Percentiles rank a stretch among this genome's conserved stretches.
Conservation (phyloP, 2,888 invertebrate genomes). For the Gymnocheta viridis region DNA sequence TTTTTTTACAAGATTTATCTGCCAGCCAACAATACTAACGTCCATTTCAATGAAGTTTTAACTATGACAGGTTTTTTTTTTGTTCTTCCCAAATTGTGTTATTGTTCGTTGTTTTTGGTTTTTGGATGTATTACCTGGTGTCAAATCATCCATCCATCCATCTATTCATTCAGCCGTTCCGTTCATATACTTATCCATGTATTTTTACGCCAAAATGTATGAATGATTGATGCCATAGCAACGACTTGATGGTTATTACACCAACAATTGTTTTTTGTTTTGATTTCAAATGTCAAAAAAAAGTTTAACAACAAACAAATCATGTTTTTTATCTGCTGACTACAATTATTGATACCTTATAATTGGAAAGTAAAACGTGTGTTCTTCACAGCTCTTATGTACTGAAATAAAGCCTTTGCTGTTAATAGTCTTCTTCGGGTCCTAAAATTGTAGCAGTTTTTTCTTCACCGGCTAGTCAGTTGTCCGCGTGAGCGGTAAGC, state of each 20-base stretch:
- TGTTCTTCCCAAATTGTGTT: constrained; percentile 22
- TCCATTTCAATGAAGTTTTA: constrained; percentile 27
- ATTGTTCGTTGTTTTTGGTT: constrained; percentile 17
- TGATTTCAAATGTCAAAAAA: background rate
- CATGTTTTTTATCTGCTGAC: background rate
- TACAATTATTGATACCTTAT: background rate
- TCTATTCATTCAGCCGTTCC: background rate
- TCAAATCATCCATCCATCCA: constrained; percentile 16
- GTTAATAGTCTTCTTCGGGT: too few relatives aligned
- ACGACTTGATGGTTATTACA: background rate
- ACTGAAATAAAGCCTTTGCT: background rate
- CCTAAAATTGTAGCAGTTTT: too few relatives aligned
- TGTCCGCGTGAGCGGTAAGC: too few relatives aligned
- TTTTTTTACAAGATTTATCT: background rate
- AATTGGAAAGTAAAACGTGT: background rate
- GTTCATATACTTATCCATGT: background rate
- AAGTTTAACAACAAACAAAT: background rate
- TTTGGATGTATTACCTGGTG: constrained; percentile 33
- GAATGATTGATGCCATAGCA: constrained; percentile 26
- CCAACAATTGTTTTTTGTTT: background rate
- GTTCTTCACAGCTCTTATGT: background rate
- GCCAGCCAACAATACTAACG: background rate
- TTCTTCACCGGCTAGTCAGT: too few relatives aligned
- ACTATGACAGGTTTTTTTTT: background rate
- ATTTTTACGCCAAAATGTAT: constrained; percentile 9